Percentiles rank a stretch among this genome's conserved stretches.
Conservation (phyloP, 2,797 vertebrate genomes). For the Selene dorsalis region DNA sequence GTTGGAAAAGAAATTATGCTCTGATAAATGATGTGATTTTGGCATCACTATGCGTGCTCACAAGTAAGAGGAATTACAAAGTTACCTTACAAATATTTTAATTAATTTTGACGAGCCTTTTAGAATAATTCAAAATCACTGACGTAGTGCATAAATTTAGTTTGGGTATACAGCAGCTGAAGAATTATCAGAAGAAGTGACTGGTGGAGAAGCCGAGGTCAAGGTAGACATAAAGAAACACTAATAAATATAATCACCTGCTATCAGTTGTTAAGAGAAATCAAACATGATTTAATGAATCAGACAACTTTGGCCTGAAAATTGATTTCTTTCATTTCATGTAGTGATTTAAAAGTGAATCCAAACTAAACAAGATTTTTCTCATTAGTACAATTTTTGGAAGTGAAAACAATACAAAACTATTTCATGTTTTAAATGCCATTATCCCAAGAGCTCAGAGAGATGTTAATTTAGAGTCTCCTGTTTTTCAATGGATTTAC, state of each 20-base stretch:
- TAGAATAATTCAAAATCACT: conserved; percentile 66
- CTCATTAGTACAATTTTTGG: conserved; percentile 25
- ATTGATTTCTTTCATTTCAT: conserved; percentile 38
- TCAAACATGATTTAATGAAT: conserved; percentile 61
- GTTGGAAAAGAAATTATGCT: conserved; percentile 58
- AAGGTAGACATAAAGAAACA: conserved; percentile 67
- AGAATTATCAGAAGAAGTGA: conserved; percentile 62
- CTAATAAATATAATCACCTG: conserved; percentile 71
- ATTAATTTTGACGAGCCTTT: conserved; percentile 75
- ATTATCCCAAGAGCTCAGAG: background rate
- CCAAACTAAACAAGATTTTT: background rate
- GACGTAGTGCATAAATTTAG: conserved; percentile 54
- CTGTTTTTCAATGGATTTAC: background rate
- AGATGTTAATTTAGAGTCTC: background rate
- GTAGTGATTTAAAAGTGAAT: conserved; percentile 15
- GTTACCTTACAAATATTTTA: conserved; percentile 75
- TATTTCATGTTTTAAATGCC: background rate
- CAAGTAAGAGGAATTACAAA: conserved; percentile 68
- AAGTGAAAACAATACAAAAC: conserved; percentile 23
- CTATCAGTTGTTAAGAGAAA: conserved; percentile 57
- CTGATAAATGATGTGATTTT: conserved; percentile 70
- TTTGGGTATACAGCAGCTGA: conserved; percentile 58
- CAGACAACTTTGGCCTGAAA: conserved; percentile 31
- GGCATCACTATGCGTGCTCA: conserved; percentile 61
- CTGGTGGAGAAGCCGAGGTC: conserved; percentile 60